Percentiles rank a stretch among this genome's conserved stretches.
phyloP scores from a whole-genome alignment of 2,113 vertebrate genomes.

The Rissa tridactyla region DNA sequence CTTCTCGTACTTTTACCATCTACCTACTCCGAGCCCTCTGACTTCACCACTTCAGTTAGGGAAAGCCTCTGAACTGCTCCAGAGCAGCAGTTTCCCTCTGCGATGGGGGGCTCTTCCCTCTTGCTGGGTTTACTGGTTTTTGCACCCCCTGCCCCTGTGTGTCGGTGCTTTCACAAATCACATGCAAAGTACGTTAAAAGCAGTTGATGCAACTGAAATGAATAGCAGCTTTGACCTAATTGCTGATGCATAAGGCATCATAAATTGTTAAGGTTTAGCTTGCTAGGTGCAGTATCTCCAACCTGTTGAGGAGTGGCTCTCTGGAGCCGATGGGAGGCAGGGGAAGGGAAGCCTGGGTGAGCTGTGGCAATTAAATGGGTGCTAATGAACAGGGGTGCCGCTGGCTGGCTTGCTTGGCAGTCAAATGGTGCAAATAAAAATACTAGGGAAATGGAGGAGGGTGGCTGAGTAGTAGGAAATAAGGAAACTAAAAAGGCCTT shows the following conservation, averaged over 20 bases:
- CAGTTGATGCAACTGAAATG: too few species aligned
- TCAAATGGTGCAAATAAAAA: neutral
- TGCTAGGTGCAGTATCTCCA: fast-evolving
- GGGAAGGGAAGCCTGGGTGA: neutral
- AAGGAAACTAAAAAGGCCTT: neutral
- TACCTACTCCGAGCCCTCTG: fast-evolving
- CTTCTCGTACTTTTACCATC: fast-evolving
- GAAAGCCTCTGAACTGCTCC: too few species aligned
- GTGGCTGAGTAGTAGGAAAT: neutral
- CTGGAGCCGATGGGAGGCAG: fast-evolving
- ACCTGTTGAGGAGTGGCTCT: neutral
- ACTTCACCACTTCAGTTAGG: neutral
- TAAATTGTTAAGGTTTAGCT: neutral
- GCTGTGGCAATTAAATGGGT: neutral
- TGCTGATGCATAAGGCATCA: neutral
- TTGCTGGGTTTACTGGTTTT: neutral
- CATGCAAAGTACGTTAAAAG: fast-evolving
- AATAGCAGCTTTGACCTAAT: neutral
- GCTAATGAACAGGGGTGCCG: fast-evolving
- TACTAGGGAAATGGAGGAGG: neutral
- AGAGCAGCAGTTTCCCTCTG: neutral
- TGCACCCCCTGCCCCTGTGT: neutral
- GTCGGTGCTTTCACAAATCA: fast-evolving
- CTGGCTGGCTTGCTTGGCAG: neutral
- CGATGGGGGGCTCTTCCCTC: too few species aligned